phyloP scores from a whole-genome alignment of 2,888 invertebrate species.

The Platycnemis pennipes region DNA sequence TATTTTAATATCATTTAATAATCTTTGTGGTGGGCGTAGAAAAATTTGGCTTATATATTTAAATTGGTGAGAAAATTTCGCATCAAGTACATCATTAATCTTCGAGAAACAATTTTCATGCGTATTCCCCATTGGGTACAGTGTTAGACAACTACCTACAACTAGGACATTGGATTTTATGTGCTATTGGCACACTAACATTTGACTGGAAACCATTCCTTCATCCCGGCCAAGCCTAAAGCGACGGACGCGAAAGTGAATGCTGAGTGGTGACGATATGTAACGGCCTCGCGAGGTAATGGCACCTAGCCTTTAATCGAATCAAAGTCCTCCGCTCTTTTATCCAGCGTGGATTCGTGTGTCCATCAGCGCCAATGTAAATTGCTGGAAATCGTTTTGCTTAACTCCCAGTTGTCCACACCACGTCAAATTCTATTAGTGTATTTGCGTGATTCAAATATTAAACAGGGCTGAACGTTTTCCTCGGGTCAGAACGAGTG shows the following conservation, averaged over 20 bases:
- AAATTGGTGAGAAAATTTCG: too few species aligned
- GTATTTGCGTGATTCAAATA: background rate
- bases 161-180: too few species aligned
- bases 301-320: background rate
- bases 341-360: background rate
- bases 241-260: constrained; percentile 18
- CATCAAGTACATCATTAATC: too few species aligned
- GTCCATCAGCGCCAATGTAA: background rate
- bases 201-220: too few species aligned
- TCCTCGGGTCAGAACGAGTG: background rate
- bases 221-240: background rate
- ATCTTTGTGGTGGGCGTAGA: too few species aligned
- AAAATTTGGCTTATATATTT: too few species aligned
- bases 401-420: background rate
- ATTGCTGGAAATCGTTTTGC: background rate
- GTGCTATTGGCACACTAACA: too few species aligned
- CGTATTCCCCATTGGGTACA: too few species aligned
- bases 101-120: too few species aligned
- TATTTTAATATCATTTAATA: too few species aligned
- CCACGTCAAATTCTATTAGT: background rate
- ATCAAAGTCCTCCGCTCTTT: background rate
- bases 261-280: constrained; percentile 5
- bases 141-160: too few species aligned
- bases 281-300: background rate
- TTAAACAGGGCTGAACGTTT: background rate